Percentiles rank a stretch among this genome's conserved stretches.
Conservation (phyloP, 2,113 vertebrate genomes). For the Nothobranchius kuhntae region DNA sequence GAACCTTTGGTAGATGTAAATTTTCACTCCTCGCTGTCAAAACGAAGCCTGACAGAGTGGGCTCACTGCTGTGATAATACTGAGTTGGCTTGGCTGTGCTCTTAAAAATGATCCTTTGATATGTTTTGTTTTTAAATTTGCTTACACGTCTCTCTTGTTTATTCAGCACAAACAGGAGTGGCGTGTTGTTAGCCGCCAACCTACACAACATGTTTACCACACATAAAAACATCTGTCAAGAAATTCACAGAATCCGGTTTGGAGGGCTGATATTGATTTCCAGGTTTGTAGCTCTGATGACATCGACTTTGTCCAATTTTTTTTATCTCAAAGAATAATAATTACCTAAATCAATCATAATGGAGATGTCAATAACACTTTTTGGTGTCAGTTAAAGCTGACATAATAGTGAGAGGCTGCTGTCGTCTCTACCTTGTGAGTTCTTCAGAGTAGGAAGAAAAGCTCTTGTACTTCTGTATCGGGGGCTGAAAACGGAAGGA, state of each 20-base stretch:
- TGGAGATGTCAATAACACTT: too few species aligned
- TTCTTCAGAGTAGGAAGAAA: too few species aligned
- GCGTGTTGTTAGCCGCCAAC: not conserved
- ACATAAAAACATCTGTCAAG: not conserved
- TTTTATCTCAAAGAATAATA: too few species aligned
- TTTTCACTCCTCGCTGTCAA: conserved; percentile 13
- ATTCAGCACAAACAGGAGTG: conserved; percentile 7
- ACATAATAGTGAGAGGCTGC: too few species aligned
- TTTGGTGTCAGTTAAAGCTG: too few species aligned
- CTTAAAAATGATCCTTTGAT: not conserved
- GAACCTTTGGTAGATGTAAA: conserved; percentile 43
- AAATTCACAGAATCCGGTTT: not conserved
- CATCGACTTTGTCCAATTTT: too few species aligned
- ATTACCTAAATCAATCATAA: too few species aligned
- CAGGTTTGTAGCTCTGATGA: too few species aligned
- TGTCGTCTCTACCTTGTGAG: too few species aligned
- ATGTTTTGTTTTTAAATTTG: not conserved
- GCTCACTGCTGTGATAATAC: conserved; percentile 8
- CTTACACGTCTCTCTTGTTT: not conserved
- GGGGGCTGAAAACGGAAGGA: too few species aligned
- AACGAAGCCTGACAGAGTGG: conserved; percentile 11
- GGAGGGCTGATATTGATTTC: too few species aligned
- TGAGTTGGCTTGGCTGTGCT: conserved; percentile 5
- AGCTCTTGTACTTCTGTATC: too few species aligned
- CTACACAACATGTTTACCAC: not conserved